These are phyloP conservation scores for Eremobia ochroleuca DNA, from an alignment of 2,888 invertebrate genomes.

Conservation along the genomic window DNA sequence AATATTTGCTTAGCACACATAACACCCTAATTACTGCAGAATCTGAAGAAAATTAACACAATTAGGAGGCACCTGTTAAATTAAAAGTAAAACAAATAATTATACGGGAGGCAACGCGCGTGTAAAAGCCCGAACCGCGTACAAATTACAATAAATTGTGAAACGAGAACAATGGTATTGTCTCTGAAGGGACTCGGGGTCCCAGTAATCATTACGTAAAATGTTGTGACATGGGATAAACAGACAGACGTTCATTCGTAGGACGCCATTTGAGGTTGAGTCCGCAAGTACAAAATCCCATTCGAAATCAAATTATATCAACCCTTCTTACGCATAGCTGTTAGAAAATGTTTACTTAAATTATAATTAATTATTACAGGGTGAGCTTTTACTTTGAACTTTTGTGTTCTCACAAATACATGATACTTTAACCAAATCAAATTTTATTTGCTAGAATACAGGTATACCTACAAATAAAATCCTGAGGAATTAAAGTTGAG, in stretches of 20 bases:
- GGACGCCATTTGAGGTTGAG: conserved; percentile 59
- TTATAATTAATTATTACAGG: conserved; percentile 33
- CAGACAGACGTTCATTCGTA: conserved; percentile 69
- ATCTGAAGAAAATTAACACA: conserved; percentile 56
- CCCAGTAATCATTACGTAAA: conserved; percentile 74
- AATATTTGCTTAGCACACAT: conserved; percentile 1
- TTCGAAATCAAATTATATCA: conserved; percentile 64
- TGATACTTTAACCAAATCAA: too few relatives aligned
- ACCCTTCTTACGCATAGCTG: conserved; percentile 43
- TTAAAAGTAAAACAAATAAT: conserved; percentile 58
- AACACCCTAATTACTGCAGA: conserved; percentile 38
- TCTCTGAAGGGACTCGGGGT: conserved; percentile 70
- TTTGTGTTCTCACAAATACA: conserved; percentile 32
- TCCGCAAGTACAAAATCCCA: conserved; percentile 55
- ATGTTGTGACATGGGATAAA: conserved; percentile 73
- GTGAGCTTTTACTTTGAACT: conserved; percentile 25
- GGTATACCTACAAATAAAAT: too few relatives aligned
- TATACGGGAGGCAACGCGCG: conserved; percentile 45
- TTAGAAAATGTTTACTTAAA: conserved; percentile 56
- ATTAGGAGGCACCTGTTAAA: conserved; percentile 56
- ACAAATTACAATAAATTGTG: conserved; percentile 68
- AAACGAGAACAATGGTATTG: conserved; percentile 69
- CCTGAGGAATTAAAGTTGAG: too few relatives aligned
- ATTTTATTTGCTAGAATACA: too few relatives aligned
- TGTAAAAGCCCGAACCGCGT: conserved; percentile 62